Percentiles rank a stretch among this genome's conserved stretches.
phyloP scores from a whole-genome alignment of 2,797 vertebrate genomes.

The Zenarchopterus dispar region DNA sequence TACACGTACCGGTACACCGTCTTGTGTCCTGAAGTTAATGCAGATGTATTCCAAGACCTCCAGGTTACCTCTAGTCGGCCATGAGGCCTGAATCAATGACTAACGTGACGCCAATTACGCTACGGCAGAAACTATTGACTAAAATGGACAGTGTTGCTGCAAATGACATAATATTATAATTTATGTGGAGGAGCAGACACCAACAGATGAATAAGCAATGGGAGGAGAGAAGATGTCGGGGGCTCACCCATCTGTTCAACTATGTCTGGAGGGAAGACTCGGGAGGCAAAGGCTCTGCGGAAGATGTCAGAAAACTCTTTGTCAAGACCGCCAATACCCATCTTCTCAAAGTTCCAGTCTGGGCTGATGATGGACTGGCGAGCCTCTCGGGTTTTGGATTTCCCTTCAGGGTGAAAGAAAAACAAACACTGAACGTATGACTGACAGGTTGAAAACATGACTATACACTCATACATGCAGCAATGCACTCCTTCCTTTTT shows the following conservation, averaged over 20 bases:
- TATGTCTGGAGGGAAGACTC: slow-evolving; percentile 96
- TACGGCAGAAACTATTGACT: no score
- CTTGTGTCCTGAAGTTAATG: no score
- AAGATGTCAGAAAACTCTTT: slow-evolving; percentile 97
- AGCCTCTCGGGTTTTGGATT: slow-evolving; percentile 91
- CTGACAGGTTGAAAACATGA: slow-evolving; percentile 10
- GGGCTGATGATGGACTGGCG: slow-evolving; percentile 97
- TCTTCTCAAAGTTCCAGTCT: slow-evolving; percentile 98
- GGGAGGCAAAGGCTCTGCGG: slow-evolving; percentile 93
- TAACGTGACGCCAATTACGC: no score
- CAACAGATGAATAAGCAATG: slow-evolving; percentile 33
- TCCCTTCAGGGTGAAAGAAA: slow-evolving; percentile 78
- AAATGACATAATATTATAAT: neutral
- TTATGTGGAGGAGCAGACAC: neutral
- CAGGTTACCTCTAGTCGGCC: no score
- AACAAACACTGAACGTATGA: neutral
- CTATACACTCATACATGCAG: neutral
- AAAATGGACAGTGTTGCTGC: no score
- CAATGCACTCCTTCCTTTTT: neutral
- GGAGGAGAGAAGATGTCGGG: neutral
- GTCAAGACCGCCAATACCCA: slow-evolving; percentile 97
- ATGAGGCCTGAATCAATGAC: no score
- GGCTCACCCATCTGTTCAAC: slow-evolving; percentile 98
- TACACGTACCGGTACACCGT: no score
- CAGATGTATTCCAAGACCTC: no score